These are phyloP conservation scores for Catharus ustulatus DNA, from an alignment of 2,797 vertebrate species.

Conservation along the genomic window DNA sequence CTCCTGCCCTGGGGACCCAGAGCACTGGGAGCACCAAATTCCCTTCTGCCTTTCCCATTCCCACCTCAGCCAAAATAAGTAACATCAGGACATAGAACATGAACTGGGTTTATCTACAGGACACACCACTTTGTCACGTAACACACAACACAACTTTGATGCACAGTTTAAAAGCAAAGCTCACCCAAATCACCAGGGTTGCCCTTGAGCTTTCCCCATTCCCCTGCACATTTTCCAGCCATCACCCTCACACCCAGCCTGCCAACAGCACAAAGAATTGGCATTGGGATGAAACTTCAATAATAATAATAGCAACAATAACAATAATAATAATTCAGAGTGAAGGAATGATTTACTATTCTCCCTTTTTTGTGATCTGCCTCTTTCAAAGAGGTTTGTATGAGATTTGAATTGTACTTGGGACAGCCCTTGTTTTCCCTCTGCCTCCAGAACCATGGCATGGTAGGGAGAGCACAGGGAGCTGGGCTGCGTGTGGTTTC, in stretches of 20 bases:
- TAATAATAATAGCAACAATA: not conserved
- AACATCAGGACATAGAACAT: not conserved
- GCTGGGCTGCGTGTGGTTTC: not conserved
- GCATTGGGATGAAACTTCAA: not conserved
- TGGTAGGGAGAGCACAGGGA: not conserved
- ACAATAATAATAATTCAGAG: not conserved
- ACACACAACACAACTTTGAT: rapidly evolving
- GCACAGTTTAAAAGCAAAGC: not conserved
- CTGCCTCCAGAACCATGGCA: not conserved
- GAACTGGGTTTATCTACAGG: not conserved
- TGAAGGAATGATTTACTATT: not conserved
- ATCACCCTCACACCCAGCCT: not conserved
- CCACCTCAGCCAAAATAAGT: not conserved
- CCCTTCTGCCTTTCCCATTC: not conserved
- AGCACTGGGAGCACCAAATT: not conserved
- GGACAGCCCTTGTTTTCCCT: not conserved
- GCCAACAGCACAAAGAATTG: not conserved
- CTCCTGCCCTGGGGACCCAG: rapidly evolving
- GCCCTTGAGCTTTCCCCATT: not conserved
- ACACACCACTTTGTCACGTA: not conserved
- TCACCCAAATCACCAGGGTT: not conserved
- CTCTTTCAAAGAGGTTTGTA: not conserved
- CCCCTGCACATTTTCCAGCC: not conserved
- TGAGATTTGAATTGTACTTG: not conserved
- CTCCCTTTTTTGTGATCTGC: not conserved